phyloP scores from a whole-genome alignment of 2,113 vertebrate genomes.

The Bostrychus sinensis region DNA sequence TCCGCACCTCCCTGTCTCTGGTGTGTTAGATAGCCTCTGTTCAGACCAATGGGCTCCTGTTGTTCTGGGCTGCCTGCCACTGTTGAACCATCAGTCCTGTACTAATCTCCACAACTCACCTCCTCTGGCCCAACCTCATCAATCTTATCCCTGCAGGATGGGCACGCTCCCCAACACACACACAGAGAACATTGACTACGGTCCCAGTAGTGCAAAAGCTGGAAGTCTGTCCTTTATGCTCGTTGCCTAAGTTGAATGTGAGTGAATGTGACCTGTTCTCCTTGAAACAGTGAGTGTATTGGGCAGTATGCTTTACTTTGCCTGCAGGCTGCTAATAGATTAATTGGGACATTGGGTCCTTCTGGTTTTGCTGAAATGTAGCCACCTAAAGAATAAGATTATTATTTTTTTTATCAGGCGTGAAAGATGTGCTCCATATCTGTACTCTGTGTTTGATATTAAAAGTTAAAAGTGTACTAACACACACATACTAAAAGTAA shows the following conservation, averaged over 20 bases:
- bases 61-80: constrained; percentile 71
- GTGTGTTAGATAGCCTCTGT: constrained; percentile 56
- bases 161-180: constrained; percentile 36
- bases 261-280: constrained; percentile 36
- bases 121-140: constrained; percentile 64
- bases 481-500: no score
- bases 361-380: constrained; percentile 32
- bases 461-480: no score
- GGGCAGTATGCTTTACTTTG: constrained; percentile 32
- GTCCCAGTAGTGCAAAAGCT: constrained; percentile 52
- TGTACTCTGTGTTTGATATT: background rate
- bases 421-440: background rate
- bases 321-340: constrained; percentile 34
- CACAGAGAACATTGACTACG: constrained; percentile 23
- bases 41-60: constrained; percentile 55
- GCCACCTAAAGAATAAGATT: constrained; percentile 1
- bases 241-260: constrained; percentile 27
- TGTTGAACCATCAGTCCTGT: constrained; percentile 69
- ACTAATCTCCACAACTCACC: constrained; percentile 74
- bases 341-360: constrained; percentile 41
- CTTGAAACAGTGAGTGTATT: constrained; percentile 30
- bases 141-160: constrained; percentile 64
- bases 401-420: constrained; percentile 1
- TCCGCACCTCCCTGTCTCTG: constrained; percentile 54
- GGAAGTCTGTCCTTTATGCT: constrained; percentile 58